These are phyloP conservation scores for Beaufortia kweichowensis DNA, from an alignment of 2,113 vertebrate genomes.

Conservation along the genomic window DNA sequence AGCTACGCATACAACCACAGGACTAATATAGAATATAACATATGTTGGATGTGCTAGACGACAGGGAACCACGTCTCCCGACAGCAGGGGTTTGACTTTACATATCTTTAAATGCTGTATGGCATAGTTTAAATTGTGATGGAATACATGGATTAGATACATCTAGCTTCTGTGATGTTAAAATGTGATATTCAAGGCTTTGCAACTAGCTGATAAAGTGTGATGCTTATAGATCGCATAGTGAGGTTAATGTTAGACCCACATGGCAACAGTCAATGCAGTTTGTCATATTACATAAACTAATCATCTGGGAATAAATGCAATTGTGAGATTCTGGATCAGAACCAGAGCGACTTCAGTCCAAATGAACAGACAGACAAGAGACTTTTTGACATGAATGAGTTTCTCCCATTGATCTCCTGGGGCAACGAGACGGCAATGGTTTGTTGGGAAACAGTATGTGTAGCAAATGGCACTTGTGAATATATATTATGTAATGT, in stretches of 20 bases:
- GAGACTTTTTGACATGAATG: slow-evolving; percentile 15
- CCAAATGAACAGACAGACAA: slow-evolving; percentile 19
- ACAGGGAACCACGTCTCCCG: slow-evolving; percentile 13
- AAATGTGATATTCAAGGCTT: no score
- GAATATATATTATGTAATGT: neutral
- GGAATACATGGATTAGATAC: no score
- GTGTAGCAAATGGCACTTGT: neutral
- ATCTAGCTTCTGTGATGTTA: no score
- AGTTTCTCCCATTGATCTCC: neutral
- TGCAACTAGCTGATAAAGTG: slow-evolving; percentile 15
- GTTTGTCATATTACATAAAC: neutral
- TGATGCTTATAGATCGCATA: slow-evolving; percentile 8
- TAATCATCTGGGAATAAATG: neutral
- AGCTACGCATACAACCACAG: neutral
- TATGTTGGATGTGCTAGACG: slow-evolving; percentile 24
- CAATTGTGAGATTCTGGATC: slow-evolving; percentile 5
- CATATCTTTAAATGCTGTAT: neutral
- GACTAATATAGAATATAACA: slow-evolving; percentile 14
- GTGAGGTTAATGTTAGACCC: slow-evolving; percentile 22
- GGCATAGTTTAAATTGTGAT: neutral
- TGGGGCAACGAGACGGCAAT: slow-evolving; percentile 2
- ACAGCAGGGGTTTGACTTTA: neutral
- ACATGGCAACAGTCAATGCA: slow-evolving; percentile 1
- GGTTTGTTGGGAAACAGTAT: neutral
- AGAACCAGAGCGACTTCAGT: neutral